Conservation (phyloP, 2,888 invertebrate genomes). For the Drosophila pseudotalamancana region DNA sequence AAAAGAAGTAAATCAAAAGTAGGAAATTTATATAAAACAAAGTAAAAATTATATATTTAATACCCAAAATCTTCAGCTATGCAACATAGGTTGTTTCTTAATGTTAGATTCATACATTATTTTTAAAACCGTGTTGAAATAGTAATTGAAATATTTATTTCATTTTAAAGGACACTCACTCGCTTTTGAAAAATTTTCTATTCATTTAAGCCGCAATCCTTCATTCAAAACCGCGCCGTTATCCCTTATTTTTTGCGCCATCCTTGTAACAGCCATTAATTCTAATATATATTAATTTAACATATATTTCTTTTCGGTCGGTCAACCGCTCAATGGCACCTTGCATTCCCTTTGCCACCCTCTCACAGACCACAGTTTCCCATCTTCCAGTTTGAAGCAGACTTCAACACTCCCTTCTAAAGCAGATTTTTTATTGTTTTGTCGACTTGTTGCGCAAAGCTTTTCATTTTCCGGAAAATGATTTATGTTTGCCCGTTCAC, state of each 20-base stretch:
- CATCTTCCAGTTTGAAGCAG: constrained; percentile 8
- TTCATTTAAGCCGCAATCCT: constrained; percentile 8
- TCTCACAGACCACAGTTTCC: not conserved
- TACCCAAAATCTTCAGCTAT: not conserved
- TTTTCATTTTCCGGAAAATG: constrained; percentile 73
- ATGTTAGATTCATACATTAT: not conserved
- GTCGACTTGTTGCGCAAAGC: constrained; percentile 75
- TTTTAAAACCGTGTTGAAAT: not conserved
- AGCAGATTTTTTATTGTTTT: constrained; percentile 69
- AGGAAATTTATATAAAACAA: too few relatives aligned
- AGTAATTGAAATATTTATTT: constrained; percentile 6
- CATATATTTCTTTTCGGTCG: constrained; percentile 65
- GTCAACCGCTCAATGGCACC: constrained; percentile 56
- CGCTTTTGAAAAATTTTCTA: constrained; percentile 7
- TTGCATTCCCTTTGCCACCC: constrained; percentile 20
- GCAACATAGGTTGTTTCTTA: not conserved
- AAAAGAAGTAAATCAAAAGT: too few relatives aligned
- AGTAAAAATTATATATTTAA: constrained; percentile 7
- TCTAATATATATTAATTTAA: constrained; percentile 74
- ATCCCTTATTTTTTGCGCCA: not conserved
- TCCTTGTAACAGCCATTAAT: constrained; percentile 56
- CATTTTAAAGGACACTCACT: constrained; percentile 15
- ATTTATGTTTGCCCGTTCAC: constrained; percentile 68
- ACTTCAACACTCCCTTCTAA: constrained; percentile 20
- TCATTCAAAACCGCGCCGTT: constrained; percentile 3